A percentile compares a stretch with the other conserved stretches of the same genome.
Conservation (phyloP, 1,140 invertebrate genomes). For the Probaryconus sp. region DNA sequence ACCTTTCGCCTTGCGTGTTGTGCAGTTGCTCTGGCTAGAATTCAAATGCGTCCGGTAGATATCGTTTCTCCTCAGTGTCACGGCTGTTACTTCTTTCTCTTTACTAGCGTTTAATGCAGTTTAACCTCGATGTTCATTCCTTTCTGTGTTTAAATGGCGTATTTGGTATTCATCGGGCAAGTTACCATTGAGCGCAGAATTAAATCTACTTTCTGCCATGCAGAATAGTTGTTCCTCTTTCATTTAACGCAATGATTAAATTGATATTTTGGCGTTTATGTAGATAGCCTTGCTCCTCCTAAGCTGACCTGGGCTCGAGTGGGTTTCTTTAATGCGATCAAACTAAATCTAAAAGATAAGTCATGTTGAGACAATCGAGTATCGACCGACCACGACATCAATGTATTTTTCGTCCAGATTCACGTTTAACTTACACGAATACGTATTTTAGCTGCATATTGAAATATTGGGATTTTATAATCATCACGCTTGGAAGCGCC, state of each 20-base stretch:
- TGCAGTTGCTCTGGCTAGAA: conserved; percentile 40
- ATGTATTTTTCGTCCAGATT: too few species aligned
- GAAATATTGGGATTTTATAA: too few species aligned
- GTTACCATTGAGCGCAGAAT: conserved; percentile 40
- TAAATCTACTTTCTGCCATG: conserved; percentile 24
- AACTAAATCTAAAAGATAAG: conserved; percentile 43
- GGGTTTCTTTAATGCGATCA: conserved; percentile 34
- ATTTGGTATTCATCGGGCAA: conserved; percentile 51
- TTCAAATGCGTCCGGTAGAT: conserved; percentile 56
- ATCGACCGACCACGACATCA: too few species aligned
- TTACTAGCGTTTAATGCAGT: conserved; percentile 40
- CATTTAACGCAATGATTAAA: conserved; percentile 33
- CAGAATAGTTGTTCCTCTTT: conserved; percentile 18
- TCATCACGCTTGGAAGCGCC: not conserved
- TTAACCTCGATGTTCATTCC: conserved; percentile 49
- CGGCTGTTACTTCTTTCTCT: conserved; percentile 43
- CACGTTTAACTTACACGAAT: too few species aligned
- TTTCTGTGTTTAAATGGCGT: conserved; percentile 30
- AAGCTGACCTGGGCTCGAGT: conserved; percentile 37
- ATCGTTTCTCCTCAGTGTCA: conserved; percentile 46
- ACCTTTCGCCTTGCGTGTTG: conserved; percentile 47
- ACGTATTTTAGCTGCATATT: too few species aligned
- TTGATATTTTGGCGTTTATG: conserved; percentile 21
- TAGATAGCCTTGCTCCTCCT: conserved; percentile 4
- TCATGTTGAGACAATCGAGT: conserved; percentile 56